phyloP scores from a whole-genome alignment of 2,113 vertebrate genomes.

The Glaucomys volans region DNA sequence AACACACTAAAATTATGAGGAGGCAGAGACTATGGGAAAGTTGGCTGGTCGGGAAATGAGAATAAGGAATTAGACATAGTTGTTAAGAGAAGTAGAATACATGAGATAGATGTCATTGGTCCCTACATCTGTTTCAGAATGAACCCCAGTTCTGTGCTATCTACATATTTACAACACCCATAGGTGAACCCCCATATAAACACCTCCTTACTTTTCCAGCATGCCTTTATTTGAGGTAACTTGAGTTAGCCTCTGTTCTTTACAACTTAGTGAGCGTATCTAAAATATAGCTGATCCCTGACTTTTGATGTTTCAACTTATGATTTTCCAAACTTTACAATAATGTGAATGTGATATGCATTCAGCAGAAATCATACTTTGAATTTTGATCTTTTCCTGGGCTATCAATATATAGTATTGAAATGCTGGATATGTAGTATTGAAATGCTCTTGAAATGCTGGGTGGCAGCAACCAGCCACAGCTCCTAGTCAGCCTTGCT shows the following conservation, averaged over 20 bases:
- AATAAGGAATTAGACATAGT: not conserved
- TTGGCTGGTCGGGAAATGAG: not conserved
- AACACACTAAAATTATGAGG: not conserved
- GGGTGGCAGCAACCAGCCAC: not conserved
- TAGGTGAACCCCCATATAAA: not conserved
- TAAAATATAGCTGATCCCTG: not conserved
- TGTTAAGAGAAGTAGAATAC: not conserved
- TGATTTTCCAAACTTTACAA: not conserved
- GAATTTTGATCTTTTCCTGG: not conserved
- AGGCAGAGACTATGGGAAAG: not conserved
- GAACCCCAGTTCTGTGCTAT: slow-evolving; percentile 1
- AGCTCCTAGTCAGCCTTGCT: not conserved
- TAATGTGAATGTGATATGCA: not conserved
- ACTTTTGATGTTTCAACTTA: not conserved
- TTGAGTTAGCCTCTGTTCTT: slow-evolving; percentile 32
- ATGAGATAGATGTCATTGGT: not conserved
- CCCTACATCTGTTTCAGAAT: not conserved
- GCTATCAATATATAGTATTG: too few relatives aligned
- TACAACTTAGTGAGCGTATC: slow-evolving; percentile 23
- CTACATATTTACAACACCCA: not conserved
- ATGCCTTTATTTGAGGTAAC: slow-evolving; percentile 27
- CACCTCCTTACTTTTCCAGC: not conserved
- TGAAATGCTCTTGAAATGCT: too few relatives aligned
- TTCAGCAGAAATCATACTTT: not conserved
- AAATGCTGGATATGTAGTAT: too few relatives aligned